Evolutionary conservation across 2,888 invertebrate genomes (phyloP), one percentile per base, ranked within the genome.

Genomic region (Euphydryas editha): DNA sequence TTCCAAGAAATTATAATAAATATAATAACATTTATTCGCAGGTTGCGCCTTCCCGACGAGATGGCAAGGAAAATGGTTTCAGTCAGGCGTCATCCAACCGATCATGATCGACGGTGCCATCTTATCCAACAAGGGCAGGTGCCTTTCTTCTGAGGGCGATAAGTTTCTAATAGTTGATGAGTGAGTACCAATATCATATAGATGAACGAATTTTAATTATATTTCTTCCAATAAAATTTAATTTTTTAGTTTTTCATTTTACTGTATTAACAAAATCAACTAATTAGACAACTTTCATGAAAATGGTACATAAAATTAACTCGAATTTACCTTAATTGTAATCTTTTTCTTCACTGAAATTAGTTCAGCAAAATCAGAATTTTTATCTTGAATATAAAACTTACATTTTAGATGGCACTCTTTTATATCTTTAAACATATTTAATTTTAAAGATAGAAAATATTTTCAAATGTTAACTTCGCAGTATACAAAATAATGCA

Each of bases 41-140:
- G 95, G 95, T 79, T 97, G 97, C 91, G 94, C 94, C 76, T 97
- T 97, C 93, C 97, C 97, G 74, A 93, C 94, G 75, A 94, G 95
- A 76, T 97, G 97, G 97, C 95, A 97, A 84, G 97, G 97, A 76
- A 95, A 95, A 76, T 97, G 97, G 97, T 97, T 97, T 93, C 97
- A 97, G 87, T 97, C 97, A 69, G 97, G 97, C 69, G 96, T 97
- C 78, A 95, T 96, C 82, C 96, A 96, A 87, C 95, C 97, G 62
- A 97, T 97, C 90, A 93, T 95, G 80, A 97, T 97, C 83, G 96
- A 97, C 80, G 96, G 95, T 69, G 96, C 96, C 81, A 94, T 95
- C 73, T 95, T 97, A 76, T 97, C 97, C 84, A 97, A 96, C 90
- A 97, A 97, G 87, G 97, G 97, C 77, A 95, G 95, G 85, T 97